A percentile compares a stretch with the other conserved stretches of the same genome.
Evolutionary conservation across 2,888 invertebrate species (phyloP).

Genomic region (Chaetoderma sp.): DNA sequence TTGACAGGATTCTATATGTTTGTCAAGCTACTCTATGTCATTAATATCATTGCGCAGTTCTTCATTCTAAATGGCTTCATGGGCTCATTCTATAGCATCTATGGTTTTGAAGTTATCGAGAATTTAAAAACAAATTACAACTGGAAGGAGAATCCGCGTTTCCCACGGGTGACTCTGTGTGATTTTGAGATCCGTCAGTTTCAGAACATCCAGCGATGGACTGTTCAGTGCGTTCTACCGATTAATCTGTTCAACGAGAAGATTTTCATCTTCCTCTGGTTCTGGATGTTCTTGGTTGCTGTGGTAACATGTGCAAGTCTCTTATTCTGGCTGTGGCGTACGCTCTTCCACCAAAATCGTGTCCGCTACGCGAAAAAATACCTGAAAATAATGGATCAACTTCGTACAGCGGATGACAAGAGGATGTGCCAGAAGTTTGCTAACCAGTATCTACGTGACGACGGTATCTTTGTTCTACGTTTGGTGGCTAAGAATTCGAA

Average conservation of each 20-base stretch:
- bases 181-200: constrained; percentile 60
- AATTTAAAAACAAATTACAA: constrained; percentile 38
- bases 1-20: constrained; percentile 59
- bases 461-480: constrained; percentile 56
- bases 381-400: constrained; percentile 50
- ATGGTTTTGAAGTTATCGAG: constrained; percentile 57
- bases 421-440: constrained; percentile 54
- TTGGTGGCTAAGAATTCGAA: constrained; percentile 59
- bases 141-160: constrained; percentile 49
- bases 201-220: constrained; percentile 54
- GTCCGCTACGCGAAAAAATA: constrained; percentile 53
- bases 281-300: constrained; percentile 55
- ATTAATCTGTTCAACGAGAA: constrained; percentile 63
- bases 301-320: constrained; percentile 44
- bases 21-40: constrained; percentile 56
- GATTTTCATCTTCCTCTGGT: constrained; percentile 60
- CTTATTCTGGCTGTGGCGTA: constrained; percentile 47
- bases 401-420: constrained; percentile 54
- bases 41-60: constrained; percentile 63
- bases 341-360: constrained; percentile 46
- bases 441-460: constrained; percentile 57
- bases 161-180: constrained; percentile 57
- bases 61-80: constrained; percentile 61
- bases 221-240: constrained; percentile 58
- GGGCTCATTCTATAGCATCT: constrained; percentile 54